phyloP scores from a whole-genome alignment of 2,888 invertebrate species.

The Camponotus fellah region DNA sequence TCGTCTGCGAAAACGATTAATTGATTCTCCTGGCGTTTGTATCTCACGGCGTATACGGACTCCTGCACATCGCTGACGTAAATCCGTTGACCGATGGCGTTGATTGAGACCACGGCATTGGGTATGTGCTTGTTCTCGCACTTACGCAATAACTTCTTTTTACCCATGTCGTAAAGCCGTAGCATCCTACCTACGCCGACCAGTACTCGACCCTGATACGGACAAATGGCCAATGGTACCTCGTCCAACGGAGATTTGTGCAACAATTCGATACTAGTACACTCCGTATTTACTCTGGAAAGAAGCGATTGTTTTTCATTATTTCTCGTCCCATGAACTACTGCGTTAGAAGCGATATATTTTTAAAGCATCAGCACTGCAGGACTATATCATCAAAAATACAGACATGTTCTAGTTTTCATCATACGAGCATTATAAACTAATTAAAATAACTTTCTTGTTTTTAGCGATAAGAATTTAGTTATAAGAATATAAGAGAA shows the following conservation, averaged over 20 bases:
- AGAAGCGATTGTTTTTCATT: not conserved
- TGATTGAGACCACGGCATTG: slow-evolving; percentile 96
- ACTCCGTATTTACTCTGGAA: slow-evolving; percentile 89
- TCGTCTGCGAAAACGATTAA: slow-evolving; percentile 99
- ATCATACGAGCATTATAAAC: slow-evolving; percentile 74
- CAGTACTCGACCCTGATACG: slow-evolving; percentile 96
- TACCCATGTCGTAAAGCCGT: slow-evolving; percentile 98
- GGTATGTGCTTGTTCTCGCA: slow-evolving; percentile 99
- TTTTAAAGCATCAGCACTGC: slow-evolving; percentile 83
- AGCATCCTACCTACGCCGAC: slow-evolving; percentile 97
- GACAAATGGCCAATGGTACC: slow-evolving; percentile 95
- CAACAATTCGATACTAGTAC: slow-evolving; percentile 95
- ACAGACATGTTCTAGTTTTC: slow-evolving; percentile 80
- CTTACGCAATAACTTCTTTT: slow-evolving; percentile 97
- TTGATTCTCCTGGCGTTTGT: slow-evolving; percentile 98
- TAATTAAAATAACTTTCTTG: not conserved
- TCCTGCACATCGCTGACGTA: slow-evolving; percentile 99
- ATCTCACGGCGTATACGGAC: slow-evolving; percentile 97
- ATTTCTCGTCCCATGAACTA: not conserved
- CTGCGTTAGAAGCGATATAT: not conserved
- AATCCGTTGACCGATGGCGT: slow-evolving; percentile 97
- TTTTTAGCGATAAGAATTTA: too few relatives aligned
- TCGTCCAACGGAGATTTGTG: slow-evolving; percentile 98
- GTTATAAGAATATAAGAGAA: too few relatives aligned
- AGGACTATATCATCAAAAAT: slow-evolving; percentile 82